Base-by-base conservation (phyloP, 2,888 invertebrate species). In the Eilema griseolum region DNA sequence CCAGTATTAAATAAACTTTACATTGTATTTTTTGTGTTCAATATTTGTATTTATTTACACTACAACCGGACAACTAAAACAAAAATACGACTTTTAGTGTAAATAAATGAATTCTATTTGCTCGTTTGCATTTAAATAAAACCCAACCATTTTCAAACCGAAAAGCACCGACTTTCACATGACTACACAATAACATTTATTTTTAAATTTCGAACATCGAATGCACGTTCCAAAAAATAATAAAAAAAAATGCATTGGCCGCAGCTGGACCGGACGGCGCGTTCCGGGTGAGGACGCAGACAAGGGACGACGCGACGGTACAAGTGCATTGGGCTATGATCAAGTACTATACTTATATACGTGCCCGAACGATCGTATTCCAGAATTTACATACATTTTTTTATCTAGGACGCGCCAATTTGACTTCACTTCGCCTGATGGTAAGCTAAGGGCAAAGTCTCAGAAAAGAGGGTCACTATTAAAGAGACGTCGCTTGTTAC, bases 281-380 rank as follows among this genome's bases (percentile, higher is more conserved):
- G 86, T 90, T 88, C 86, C 90, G 85, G 86, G 73, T 84, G 33
- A 66, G 16, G 37, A 24, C 33, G 33, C 57, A 24, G 28, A 31
- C 83, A 88, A 80, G 81, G 85, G 85, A 84, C 85, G 86, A 88
- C 79, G 81, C 85, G 85, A 84, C 85, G 86, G 85, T 83, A 84
- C 82, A 83, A 84, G 83, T 85, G 87, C 89, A 89, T 78, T 80
- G 80, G 79, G 77, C 77, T 86, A 84, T 88, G 81, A 85, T 84
- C 80, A 78, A 73, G 67, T 76, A 75, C 79, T 79, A 26, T 33
- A 75, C 75, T n/a, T n/a, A n/a, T n/a, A n/a, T n/a, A n/a, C n/a
- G n/a, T n/a, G n/a, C n/a, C n/a, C n/a, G n/a, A n/a, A n/a, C n/a
- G n/a, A n/a, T n/a, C n/a, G n/a, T n/a, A n/a, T n/a, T n/a, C n/a